A percentile compares a stretch with the other conserved stretches of the same genome.
Evolutionary conservation across 2,113 vertebrate genomes (phyloP).

Genomic region (Crotophaga sulcirostris): DNA sequence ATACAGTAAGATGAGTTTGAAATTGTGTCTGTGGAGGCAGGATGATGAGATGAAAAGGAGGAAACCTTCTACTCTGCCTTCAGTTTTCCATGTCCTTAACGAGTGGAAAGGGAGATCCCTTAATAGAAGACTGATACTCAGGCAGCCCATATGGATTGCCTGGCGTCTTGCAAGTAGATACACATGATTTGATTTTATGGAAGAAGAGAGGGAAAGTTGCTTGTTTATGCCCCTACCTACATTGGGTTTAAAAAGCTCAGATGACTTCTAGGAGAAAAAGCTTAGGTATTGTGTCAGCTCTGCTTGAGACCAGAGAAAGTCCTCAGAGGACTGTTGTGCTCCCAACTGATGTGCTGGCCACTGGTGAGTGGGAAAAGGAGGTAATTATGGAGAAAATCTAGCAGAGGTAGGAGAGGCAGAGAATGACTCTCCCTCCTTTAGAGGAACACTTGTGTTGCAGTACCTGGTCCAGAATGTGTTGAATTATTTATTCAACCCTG

Average conservation of each 20-base stretch:
- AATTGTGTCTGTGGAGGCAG: background rate
- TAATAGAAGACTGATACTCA: background rate
- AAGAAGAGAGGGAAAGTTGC: background rate
- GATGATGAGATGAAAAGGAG: background rate
- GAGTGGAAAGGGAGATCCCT: background rate
- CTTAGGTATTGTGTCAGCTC: background rate
- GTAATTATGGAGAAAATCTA: background rate
- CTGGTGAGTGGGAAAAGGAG: background rate
- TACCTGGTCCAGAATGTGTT: background rate
- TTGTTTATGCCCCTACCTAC: background rate
- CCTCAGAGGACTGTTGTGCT: background rate
- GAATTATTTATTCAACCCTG: slow-evolving; percentile 14
- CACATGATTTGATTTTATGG: background rate
- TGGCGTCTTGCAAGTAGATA: background rate
- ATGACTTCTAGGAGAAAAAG: background rate
- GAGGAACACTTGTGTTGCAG: background rate
- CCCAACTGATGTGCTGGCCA: background rate
- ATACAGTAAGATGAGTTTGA: background rate
- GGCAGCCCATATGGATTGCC: background rate
- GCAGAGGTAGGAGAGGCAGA: background rate
- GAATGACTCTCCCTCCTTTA: background rate
- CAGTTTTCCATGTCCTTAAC: background rate
- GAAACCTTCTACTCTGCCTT: background rate
- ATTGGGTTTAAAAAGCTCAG: background rate
- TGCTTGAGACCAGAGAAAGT: background rate